Evolutionary conservation across 2,888 invertebrate species (phyloP).

Genomic region (Harpalus rubripes): DNA sequence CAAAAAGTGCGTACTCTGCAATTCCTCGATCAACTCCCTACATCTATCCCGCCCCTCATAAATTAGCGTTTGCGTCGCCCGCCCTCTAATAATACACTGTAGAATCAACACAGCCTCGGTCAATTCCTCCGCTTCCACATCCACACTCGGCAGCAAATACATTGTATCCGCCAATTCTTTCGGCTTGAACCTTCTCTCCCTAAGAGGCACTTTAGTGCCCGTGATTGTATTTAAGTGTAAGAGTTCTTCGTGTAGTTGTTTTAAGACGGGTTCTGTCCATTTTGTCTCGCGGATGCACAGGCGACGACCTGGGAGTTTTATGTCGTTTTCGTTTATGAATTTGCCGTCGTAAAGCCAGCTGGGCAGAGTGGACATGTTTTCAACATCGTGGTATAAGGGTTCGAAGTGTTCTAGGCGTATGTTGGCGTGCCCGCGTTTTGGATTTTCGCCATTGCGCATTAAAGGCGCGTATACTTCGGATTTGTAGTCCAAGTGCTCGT

Average conservation of each 20-base stretch:
- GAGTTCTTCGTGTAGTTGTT: conserved; percentile 81
- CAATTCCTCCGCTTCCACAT: conserved; percentile 76
- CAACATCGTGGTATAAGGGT: conserved; percentile 72
- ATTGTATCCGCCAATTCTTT: conserved; percentile 72
- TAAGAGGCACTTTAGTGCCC: conserved; percentile 69
- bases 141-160: conserved; percentile 71
- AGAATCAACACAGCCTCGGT: conserved; percentile 80
- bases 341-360: conserved; percentile 77
- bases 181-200: conserved; percentile 71
- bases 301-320: conserved; percentile 75
- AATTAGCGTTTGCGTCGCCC: conserved; percentile 87
- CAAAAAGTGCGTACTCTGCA: conserved; percentile 84
- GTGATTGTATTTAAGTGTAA: conserved; percentile 76
- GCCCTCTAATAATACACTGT: conserved; percentile 84
- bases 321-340: conserved; percentile 77
- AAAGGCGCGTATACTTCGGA: conserved; percentile 84
- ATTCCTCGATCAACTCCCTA: conserved; percentile 85
- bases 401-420: conserved; percentile 73
- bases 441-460: conserved; percentile 83
- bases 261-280: conserved; percentile 83
- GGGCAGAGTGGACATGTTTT: conserved; percentile 78
- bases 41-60: conserved; percentile 85
- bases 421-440: conserved; percentile 81
- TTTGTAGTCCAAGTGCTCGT: conserved; percentile 79
- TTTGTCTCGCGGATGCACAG: conserved; percentile 82